phyloP scores from a whole-genome alignment of 1,140 invertebrate species.

The Zaprionus capensis region DNA sequence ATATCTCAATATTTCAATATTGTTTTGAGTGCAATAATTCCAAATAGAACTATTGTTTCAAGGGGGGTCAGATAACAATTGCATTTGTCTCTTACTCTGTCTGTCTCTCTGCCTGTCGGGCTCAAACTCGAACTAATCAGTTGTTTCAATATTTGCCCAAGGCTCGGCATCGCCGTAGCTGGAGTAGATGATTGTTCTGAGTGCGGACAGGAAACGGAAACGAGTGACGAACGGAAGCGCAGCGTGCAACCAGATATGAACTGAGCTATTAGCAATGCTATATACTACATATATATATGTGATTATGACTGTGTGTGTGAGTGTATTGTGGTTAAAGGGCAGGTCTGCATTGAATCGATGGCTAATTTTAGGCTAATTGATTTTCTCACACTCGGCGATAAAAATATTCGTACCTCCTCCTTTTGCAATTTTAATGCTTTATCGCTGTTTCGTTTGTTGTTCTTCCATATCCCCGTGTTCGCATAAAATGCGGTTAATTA shows the following conservation, averaged over 20 bases:
- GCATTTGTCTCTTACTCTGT: neutral
- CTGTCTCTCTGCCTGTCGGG: conserved; percentile 21
- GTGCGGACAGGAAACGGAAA: conserved; percentile 65
- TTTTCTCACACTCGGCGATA: conserved; percentile 62
- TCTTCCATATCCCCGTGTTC: neutral
- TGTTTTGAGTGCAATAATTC: conserved; percentile 56
- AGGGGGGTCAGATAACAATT: conserved; percentile 9
- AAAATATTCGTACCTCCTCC: conserved; percentile 14
- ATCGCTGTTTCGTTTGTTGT: conserved; percentile 25
- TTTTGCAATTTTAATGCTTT: conserved; percentile 40
- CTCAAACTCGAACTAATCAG: conserved; percentile 77
- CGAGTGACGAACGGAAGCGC: conserved; percentile 43
- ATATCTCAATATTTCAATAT: conserved; percentile 66
- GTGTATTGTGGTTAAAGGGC: neutral
- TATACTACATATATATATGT: neutral
- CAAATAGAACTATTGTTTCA: conserved; percentile 56
- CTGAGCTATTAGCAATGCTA: conserved; percentile 14
- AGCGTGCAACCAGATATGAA: conserved; percentile 43
- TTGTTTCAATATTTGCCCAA: conserved; percentile 76
- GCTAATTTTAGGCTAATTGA: conserved; percentile 61
- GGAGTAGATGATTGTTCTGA: conserved; percentile 24
- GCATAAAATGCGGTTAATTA: conserved; percentile 81
- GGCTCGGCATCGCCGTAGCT: conserved; percentile 35
- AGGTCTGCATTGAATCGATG: conserved; percentile 1
- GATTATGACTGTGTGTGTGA: neutral